These are phyloP conservation scores for Rhogogaster chlorosoma DNA, from an alignment of 2,888 invertebrate genomes.

Conservation along the genomic window DNA sequence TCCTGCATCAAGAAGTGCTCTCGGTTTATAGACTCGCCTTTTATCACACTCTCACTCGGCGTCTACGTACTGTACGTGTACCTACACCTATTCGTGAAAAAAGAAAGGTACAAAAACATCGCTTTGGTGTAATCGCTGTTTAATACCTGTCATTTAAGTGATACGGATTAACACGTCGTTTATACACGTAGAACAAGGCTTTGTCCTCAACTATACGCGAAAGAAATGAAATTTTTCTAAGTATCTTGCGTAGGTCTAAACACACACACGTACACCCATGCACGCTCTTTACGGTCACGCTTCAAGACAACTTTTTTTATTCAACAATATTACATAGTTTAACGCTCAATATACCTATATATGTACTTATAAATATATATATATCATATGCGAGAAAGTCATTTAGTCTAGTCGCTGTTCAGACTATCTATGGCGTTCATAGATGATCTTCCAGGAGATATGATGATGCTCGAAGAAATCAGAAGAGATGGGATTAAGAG, in stretches of 20 bases:
- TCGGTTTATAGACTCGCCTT: neutral
- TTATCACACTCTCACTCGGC: neutral
- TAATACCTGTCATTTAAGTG: constrained; percentile 10
- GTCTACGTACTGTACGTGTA: neutral
- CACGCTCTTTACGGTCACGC: neutral
- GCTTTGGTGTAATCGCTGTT: constrained; percentile 9
- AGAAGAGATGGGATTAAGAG: no score
- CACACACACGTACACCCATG: neutral
- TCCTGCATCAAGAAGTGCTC: neutral
- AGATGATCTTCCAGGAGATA: neutral
- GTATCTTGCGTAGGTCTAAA: neutral
- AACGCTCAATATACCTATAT: neutral
- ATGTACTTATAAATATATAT: neutral
- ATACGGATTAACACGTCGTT: constrained; percentile 17
- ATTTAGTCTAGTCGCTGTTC: neutral
- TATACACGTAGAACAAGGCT: neutral
- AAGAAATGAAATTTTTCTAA: neutral
- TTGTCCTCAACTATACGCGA: neutral
- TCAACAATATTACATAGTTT: neutral
- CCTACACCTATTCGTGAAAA: neutral
- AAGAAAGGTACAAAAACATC: neutral
- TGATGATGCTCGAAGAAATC: neutral
- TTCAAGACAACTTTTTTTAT: neutral
- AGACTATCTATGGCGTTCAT: neutral
- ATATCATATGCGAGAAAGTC: constrained; percentile 3